Percentiles rank a stretch among this genome's conserved stretches.
Evolutionary conservation across 2,888 invertebrate species (phyloP).

Genomic region (Neoascia interrupta): DNA sequence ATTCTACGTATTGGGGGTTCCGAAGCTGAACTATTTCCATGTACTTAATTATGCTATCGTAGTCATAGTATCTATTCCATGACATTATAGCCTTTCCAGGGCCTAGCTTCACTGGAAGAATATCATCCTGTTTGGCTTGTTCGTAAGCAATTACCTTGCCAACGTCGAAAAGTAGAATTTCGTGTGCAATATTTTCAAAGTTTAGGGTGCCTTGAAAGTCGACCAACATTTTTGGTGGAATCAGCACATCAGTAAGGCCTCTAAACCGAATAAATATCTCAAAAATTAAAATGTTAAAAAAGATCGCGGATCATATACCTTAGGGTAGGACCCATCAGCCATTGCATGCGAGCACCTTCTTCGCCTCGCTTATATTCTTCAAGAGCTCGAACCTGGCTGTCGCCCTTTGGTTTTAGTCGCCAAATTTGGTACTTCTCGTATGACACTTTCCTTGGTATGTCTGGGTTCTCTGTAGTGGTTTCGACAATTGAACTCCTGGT

Average conservation of each 20-base stretch:
- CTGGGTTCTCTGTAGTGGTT: conserved; percentile 72
- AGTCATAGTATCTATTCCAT: conserved; percentile 87
- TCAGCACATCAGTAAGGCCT: conserved; percentile 85
- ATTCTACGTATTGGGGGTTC: conserved; percentile 84
- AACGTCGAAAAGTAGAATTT: conserved; percentile 86
- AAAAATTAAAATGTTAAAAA: background rate
- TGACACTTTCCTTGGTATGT: conserved; percentile 72
- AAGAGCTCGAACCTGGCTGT: conserved; percentile 79
- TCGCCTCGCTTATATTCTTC: conserved; percentile 79
- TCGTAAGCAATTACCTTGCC: conserved; percentile 87
- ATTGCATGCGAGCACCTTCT: conserved; percentile 81
- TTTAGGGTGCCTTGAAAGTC: conserved; percentile 81
- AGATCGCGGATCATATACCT: conserved; percentile 74
- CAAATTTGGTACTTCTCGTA: conserved; percentile 81
- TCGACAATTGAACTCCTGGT: conserved; percentile 74
- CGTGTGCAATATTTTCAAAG: conserved; percentile 83
- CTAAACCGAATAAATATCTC: conserved; percentile 64
- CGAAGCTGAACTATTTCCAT: conserved; percentile 85
- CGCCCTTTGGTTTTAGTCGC: conserved; percentile 80
- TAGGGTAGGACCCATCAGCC: conserved; percentile 82
- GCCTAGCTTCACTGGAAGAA: conserved; percentile 10
- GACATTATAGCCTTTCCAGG: conserved; percentile 83
- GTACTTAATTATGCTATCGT: conserved; percentile 85
- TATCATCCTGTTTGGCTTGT: conserved; percentile 77
- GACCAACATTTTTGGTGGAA: conserved; percentile 83